Percentiles rank a stretch among this genome's conserved stretches.
Evolutionary conservation across 2,888 invertebrate species (phyloP).

Genomic region (Erynnis tages): DNA sequence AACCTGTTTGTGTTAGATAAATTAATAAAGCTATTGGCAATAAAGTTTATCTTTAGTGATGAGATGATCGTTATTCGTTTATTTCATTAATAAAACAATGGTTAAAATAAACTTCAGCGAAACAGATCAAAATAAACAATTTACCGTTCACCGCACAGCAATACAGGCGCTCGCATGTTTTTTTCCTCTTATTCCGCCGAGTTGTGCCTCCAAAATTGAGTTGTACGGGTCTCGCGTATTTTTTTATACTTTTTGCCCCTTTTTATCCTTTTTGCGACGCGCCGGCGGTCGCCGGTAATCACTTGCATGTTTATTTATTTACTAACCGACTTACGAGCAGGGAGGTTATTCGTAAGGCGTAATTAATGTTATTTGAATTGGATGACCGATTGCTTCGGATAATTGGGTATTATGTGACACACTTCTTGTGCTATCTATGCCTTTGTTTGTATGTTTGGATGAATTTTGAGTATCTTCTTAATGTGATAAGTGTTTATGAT

Average conservation of each 20-base stretch:
- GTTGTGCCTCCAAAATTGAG: conserved; percentile 78
- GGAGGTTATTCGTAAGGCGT: conserved; percentile 20
- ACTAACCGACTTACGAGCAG: conserved; percentile 50
- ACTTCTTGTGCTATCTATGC: background rate
- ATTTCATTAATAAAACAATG: background rate
- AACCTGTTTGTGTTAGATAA: too few species aligned
- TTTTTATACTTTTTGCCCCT: conserved; percentile 25
- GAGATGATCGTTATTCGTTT: background rate
- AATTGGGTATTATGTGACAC: conserved; percentile 3
- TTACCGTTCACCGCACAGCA: conserved; percentile 41
- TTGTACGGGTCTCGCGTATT: conserved; percentile 69
- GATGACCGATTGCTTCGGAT: conserved; percentile 15
- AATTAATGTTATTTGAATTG: conserved; percentile 22
- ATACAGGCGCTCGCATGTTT: conserved; percentile 56
- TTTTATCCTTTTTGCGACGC: conserved; percentile 58
- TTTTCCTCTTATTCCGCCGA: conserved; percentile 65
- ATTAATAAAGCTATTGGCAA: too few species aligned
- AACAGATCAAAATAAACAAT: background rate
- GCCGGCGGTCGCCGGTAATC: conserved; percentile 72
- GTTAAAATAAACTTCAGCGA: too few species aligned
- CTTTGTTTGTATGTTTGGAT: too few species aligned
- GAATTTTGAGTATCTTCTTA: too few species aligned
- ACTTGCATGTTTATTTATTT: conserved; percentile 73
- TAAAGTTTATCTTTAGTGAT: too few species aligned
- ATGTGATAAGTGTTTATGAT: too few species aligned